phyloP scores from a whole-genome alignment of 1,140 invertebrate species.

The Capitella teleta region DNA sequence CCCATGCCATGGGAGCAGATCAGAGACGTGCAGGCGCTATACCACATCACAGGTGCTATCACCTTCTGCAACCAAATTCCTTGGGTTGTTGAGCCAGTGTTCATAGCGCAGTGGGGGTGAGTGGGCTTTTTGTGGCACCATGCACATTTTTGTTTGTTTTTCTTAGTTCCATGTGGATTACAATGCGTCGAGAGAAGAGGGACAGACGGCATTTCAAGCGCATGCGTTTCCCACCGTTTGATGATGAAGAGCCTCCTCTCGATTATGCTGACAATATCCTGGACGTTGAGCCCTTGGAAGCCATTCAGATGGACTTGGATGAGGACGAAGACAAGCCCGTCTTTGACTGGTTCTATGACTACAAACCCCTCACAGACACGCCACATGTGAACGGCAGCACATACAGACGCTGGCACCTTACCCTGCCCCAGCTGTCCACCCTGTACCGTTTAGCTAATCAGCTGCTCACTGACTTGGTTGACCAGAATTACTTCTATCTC shows the following conservation, averaged over 20 bases:
- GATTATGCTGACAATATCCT: conserved; percentile 99
- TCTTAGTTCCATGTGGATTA: conserved; percentile 96
- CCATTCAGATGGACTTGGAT: conserved; percentile 97
- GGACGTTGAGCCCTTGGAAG: conserved; percentile 96
- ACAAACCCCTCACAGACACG: conserved; percentile 86
- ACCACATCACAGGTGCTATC: conserved; percentile 98
- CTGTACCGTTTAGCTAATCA: conserved; percentile 95
- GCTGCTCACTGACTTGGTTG: conserved; percentile 93
- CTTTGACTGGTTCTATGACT: conserved; percentile 93
- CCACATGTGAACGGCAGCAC: conserved; percentile 90
- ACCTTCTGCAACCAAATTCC: conserved; percentile 99
- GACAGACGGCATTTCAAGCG: conserved; percentile 98
- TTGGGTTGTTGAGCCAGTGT: conserved; percentile 98
- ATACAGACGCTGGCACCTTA: conserved; percentile 90
- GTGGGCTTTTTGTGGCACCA: conserved; percentile 22
- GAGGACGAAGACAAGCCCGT: conserved; percentile 84
- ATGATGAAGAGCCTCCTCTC: conserved; percentile 98
- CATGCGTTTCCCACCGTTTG: conserved; percentile 99
- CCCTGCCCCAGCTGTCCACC: conserved; percentile 92
- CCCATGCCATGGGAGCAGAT: conserved; percentile 99
- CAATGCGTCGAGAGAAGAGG: conserved; percentile 98
- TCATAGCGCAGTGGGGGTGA: conserved; percentile 98
- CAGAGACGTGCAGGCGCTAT: conserved; percentile 90
- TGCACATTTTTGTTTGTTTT: too few relatives aligned
- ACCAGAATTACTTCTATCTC: conserved; percentile 97